Conservation (phyloP, 2,888 invertebrate genomes). For the Conops quadrifasciatus region DNA sequence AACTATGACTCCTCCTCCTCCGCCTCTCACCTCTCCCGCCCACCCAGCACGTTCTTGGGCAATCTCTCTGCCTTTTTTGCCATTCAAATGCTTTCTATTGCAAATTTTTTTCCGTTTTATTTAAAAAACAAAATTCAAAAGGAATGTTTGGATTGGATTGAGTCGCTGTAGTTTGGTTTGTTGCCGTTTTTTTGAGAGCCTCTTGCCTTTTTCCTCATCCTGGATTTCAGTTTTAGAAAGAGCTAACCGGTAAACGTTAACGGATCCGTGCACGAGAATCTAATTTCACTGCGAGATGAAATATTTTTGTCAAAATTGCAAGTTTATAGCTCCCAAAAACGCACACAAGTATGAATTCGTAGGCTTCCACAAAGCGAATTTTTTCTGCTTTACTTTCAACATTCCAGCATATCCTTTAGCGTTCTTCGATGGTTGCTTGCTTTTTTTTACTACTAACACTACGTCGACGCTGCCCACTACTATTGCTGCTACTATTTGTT, state of each 20-base stretch:
- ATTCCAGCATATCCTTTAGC: too few relatives aligned
- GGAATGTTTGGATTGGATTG: slow-evolving; percentile 24
- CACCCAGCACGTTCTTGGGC: too few relatives aligned
- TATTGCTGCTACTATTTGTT: background rate
- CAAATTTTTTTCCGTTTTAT: slow-evolving; percentile 1
- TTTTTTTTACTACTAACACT: too few relatives aligned
- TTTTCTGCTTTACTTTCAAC: too few relatives aligned
- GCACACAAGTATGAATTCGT: background rate
- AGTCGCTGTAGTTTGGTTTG: slow-evolving; percentile 18
- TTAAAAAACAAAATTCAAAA: background rate
- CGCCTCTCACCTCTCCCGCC: background rate
- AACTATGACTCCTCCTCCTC: slow-evolving; percentile 1
- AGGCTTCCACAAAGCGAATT: too few relatives aligned
- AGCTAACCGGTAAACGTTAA: slow-evolving; percentile 40
- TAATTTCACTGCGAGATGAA: slow-evolving; percentile 45
- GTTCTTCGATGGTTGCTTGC: too few relatives aligned
- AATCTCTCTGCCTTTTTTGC: background rate
- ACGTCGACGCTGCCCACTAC: too few relatives aligned
- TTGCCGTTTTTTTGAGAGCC: background rate
- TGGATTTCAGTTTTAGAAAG: background rate
- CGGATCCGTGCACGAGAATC: slow-evolving; percentile 45
- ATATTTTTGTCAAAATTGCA: slow-evolving; percentile 44
- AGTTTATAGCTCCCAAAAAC: slow-evolving; percentile 5
- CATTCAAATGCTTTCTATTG: slow-evolving; percentile 20
- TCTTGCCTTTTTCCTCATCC: background rate